Percentiles rank a stretch among this genome's conserved stretches.
These are phyloP conservation scores for Andrena cerasifolii DNA, from an alignment of 1,140 invertebrate species.

Conservation along the genomic window DNA sequence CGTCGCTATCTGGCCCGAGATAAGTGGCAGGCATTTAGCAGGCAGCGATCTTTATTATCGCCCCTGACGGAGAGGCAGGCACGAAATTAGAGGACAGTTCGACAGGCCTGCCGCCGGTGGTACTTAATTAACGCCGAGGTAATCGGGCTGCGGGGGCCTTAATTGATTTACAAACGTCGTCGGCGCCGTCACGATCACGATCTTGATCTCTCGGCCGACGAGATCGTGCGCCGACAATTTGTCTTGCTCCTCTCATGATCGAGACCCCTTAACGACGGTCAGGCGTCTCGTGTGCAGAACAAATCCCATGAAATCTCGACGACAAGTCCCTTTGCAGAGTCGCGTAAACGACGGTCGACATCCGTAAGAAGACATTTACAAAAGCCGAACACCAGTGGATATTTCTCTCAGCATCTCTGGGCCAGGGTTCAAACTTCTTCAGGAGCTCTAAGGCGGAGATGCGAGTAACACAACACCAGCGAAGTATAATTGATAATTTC, in stretches of 20 bases:
- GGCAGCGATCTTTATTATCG: constrained; percentile 59
- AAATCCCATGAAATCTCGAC: not conserved
- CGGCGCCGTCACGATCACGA: constrained; percentile 65
- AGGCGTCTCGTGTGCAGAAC: constrained; percentile 9
- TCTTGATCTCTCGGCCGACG: constrained; percentile 64
- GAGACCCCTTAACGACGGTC: constrained; percentile 35
- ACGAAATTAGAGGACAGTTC: constrained; percentile 69
- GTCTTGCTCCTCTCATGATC: constrained; percentile 59
- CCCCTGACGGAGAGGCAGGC: constrained; percentile 50
- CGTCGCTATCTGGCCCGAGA: constrained; percentile 32
- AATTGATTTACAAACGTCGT: constrained; percentile 76
- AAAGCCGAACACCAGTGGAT: too few species aligned
- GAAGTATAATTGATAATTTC: too few species aligned
- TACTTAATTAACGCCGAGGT: constrained; percentile 66
- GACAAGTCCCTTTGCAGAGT: not conserved
- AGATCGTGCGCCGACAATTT: constrained; percentile 67
- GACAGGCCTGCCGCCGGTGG: constrained; percentile 50
- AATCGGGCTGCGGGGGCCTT: constrained; percentile 57
- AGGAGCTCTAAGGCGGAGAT: too few species aligned
- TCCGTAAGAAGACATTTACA: too few species aligned
- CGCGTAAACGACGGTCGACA: too few species aligned
- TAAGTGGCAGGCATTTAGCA: constrained; percentile 39
- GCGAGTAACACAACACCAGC: too few species aligned
- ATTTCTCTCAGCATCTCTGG: too few species aligned
- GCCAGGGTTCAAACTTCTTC: too few species aligned